Base-by-base conservation (phyloP, 2,888 invertebrate species). In the Conchocele bisecta region DNA sequence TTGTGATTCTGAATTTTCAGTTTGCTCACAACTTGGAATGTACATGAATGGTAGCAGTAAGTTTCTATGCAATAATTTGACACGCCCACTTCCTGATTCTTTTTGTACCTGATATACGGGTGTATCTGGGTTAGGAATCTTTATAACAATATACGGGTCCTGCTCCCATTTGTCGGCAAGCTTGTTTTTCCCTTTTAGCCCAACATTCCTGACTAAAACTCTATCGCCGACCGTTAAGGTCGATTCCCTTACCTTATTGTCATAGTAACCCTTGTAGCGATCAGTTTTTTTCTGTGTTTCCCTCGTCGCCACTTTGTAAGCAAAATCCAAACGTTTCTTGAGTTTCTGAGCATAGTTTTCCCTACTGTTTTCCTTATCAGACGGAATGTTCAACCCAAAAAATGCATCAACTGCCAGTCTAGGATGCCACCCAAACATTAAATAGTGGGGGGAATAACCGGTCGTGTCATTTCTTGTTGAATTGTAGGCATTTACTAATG, bases 331-430 rank as follows among this genome's bases (percentile, higher is more conserved):
- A 20, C 50, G 37, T 11, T 51, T 50, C 13, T 28, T 39, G 17
- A 51, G 7, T 20, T 66, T 66, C 31, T 39, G n/a, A 13, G 58
- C 58, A 42, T 58, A 58, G 11, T 29, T 37, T 22, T 57, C 42
- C 13, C 26, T 46, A 28, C 29, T n/a, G 26, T 20, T 20, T 26
- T 13, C 6, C 29, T 41, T 17, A 4, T 48, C 9, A 11, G 6
- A 3, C 17, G 13, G n/a, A 31, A 29, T 11, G 11, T 44, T n/a
- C 20, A 59, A n/a, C 1, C 53, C 65, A 20, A 73, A 54, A 13
- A 51, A 59, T 4, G 59, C 53, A 35, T 78, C 74, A 20, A 68
- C 39, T n/a, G 67, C 67, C 4, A 74, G 46, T 9, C 71, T 33
- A 11, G 70, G 71, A n/a, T 70, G 50, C 28, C 73, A 54, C n/a